A percentile compares a stretch with the other conserved stretches of the same genome.
These are phyloP conservation scores for Autographa pulchrina DNA, from an alignment of 2,888 invertebrate genomes.

Conservation along the genomic window DNA sequence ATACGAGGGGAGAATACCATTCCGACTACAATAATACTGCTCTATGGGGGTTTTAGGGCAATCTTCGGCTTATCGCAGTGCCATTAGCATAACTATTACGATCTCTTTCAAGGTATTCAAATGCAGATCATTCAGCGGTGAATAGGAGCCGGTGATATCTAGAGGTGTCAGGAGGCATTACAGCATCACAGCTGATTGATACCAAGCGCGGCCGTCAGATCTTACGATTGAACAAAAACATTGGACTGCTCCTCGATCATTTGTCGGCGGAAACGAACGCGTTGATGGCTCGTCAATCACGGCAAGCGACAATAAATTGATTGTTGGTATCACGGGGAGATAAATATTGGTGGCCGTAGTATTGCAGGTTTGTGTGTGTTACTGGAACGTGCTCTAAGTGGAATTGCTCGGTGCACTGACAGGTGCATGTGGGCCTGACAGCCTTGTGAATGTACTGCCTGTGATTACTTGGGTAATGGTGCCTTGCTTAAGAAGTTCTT, in stretches of 20 bases:
- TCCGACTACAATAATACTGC: constrained; percentile 17
- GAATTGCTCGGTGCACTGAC: constrained; percentile 12
- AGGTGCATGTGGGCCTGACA: constrained; percentile 33
- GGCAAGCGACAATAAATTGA: constrained; percentile 49
- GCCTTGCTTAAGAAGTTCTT: constrained; percentile 10
- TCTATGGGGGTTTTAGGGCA: constrained; percentile 10
- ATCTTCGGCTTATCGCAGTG: constrained; percentile 30
- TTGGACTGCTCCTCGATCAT: constrained; percentile 56
- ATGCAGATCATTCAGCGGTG: constrained; percentile 44
- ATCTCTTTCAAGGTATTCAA: constrained; percentile 43
- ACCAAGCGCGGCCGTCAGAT: constrained; percentile 49
- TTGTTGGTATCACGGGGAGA: constrained; percentile 35
- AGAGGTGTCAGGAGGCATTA: constrained; percentile 34
- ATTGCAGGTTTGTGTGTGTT: constrained; percentile 36
- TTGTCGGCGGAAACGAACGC: constrained; percentile 49
- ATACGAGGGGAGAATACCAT: constrained; percentile 17
- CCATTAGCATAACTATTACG: constrained; percentile 34
- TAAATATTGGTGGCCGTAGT: constrained; percentile 32
- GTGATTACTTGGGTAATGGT: constrained; percentile 13
- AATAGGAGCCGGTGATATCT: constrained; percentile 35
- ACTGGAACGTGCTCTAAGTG: background rate
- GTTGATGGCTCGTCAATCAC: constrained; percentile 56
- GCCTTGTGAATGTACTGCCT: constrained; percentile 30
- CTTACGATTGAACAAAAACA: constrained; percentile 56
- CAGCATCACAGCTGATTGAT: constrained; percentile 47